Conservation (phyloP, 2,797 vertebrate species). For the Anguilla anguilla region DNA sequence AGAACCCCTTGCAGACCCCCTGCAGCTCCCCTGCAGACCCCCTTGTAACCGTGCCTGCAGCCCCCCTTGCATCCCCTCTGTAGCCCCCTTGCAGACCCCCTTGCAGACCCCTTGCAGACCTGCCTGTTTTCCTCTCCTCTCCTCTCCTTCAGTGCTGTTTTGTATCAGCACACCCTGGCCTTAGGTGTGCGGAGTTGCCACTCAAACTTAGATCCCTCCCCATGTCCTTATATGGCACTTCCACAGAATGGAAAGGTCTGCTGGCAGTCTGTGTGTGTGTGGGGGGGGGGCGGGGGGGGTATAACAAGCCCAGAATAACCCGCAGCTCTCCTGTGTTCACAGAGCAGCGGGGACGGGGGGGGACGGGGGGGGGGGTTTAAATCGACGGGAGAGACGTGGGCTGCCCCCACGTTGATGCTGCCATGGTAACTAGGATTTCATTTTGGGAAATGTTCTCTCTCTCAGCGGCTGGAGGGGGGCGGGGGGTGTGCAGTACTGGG, state of each 20-base stretch:
- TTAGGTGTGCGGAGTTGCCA: no score
- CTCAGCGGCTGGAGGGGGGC: background rate
- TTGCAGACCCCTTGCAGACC: background rate
- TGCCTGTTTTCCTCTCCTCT: background rate
- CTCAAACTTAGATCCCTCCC: background rate
- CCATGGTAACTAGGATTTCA: slow-evolving; percentile 57
- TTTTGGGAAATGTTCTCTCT: background rate
- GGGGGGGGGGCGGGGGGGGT: background rate
- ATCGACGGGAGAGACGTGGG: slow-evolving; percentile 46
- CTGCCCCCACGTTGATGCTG: slow-evolving; percentile 47
- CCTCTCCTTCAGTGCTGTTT: background rate
- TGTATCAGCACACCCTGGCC: background rate
- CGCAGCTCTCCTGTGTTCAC: background rate
- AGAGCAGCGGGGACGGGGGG: slow-evolving; percentile 29
- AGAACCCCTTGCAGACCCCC: no score
- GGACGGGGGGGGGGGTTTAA: slow-evolving; percentile 47
- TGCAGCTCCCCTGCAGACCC: no score
- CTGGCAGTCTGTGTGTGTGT: background rate
- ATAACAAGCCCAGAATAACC: background rate
- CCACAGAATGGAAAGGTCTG: background rate
- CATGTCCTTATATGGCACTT: background rate
- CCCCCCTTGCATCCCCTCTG: no score
- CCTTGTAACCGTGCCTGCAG: no score
- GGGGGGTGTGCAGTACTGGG: background rate
- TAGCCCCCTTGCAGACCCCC: no score